Evolutionary conservation across 2,888 invertebrate species (phyloP).

Genomic region (Parapristionchus giblindavisi): DNA sequence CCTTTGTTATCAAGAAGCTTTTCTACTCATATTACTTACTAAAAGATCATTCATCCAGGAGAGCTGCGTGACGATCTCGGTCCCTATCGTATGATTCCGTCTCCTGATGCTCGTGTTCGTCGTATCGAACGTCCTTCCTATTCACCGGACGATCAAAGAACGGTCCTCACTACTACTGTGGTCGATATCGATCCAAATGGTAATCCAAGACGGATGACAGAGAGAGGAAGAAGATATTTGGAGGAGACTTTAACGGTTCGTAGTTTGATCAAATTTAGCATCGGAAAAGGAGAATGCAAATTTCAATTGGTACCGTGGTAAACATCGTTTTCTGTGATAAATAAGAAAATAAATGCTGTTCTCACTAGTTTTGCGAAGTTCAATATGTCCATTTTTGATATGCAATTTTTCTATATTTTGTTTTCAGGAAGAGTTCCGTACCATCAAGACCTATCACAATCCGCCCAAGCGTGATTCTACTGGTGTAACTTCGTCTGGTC

Average conservation of each 20-base stretch:
- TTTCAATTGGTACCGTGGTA: no score
- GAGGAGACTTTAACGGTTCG: constrained; percentile 33
- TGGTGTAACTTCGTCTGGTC: no score
- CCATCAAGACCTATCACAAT: constrained; percentile 39
- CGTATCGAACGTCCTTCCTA: constrained; percentile 39
- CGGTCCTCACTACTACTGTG: constrained; percentile 52
- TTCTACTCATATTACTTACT: no score
- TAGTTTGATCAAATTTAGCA: neutral
- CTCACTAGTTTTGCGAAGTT: no score
- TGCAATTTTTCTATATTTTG: constrained; percentile 16
- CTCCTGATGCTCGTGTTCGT: constrained; percentile 27
- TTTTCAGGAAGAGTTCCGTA: constrained; percentile 50
- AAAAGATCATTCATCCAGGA: no score
- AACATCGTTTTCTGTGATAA: no score
- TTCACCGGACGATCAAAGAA: constrained; percentile 44
- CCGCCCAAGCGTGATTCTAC: neutral
- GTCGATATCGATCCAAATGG: constrained; percentile 55
- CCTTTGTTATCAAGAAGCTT: no score
- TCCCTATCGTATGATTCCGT: constrained; percentile 27
- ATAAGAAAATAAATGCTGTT: no score
- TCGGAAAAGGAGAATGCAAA: neutral
- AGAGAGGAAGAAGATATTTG: constrained; percentile 12
- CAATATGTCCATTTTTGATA: neutral
- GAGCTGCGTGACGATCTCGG: constrained; percentile 34
- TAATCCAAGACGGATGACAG: constrained; percentile 35